phyloP scores from a whole-genome alignment of 2,113 vertebrate genomes.

The Henicopernis longicauda region DNA sequence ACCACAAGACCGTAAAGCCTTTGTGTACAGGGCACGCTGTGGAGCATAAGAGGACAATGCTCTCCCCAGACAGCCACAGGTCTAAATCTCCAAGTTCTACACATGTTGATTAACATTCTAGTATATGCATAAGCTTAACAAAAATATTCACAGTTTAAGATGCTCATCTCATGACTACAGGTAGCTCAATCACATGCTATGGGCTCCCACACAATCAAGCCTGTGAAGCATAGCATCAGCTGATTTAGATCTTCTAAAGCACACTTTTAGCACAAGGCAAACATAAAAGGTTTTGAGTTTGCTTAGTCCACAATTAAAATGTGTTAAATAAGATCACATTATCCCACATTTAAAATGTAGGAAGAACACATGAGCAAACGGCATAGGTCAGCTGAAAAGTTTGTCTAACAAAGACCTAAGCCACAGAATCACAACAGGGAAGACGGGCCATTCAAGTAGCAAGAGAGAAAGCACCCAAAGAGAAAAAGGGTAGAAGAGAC shows the following conservation, averaged over 20 bases:
- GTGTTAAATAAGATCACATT: neutral
- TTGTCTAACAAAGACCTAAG: neutral
- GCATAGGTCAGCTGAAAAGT: neutral
- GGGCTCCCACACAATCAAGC: neutral
- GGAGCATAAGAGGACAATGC: neutral
- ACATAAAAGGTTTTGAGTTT: neutral
- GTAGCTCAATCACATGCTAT: neutral
- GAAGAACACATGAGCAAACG: neutral
- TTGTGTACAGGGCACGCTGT: neutral
- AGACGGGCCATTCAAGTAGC: neutral
- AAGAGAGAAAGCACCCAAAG: neutral
- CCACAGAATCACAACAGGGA: neutral
- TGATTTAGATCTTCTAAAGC: neutral
- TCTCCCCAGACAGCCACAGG: neutral
- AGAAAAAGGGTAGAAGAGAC: neutral
- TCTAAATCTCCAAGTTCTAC: neutral
- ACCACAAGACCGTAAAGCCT: neutral
- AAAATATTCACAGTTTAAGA: neutral
- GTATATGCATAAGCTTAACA: neutral
- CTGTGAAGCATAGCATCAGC: neutral
- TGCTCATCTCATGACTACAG: neutral
- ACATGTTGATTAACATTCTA: neutral
- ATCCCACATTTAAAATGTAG: neutral
- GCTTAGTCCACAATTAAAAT: neutral
- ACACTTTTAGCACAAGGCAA: neutral